A percentile compares a stretch with the other conserved stretches of the same genome.
These are phyloP conservation scores for Hartigia nigra DNA, from an alignment of 2,888 invertebrate species.

Conservation along the genomic window DNA sequence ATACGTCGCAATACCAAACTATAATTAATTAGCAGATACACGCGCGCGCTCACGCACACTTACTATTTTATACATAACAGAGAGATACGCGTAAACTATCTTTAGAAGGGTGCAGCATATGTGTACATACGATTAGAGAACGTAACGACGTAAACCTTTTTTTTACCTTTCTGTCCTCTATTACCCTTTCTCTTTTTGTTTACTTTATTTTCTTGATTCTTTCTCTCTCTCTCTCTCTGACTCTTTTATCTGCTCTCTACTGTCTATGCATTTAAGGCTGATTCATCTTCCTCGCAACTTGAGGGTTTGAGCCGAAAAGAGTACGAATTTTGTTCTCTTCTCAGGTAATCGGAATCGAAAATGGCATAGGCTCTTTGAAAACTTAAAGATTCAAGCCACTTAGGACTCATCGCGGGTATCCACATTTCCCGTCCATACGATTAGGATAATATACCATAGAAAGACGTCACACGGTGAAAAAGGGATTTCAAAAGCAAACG, in stretches of 20 bases:
- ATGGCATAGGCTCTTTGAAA: background rate
- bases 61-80: slow-evolving; percentile 8
- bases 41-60: slow-evolving; percentile 16
- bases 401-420: background rate
- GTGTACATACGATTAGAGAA: background rate
- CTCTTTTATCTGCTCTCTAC: background rate
- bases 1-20: background rate
- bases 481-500: background rate
- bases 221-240: background rate
- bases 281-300: background rate
- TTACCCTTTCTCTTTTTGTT: background rate
- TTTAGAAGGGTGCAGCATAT: background rate
- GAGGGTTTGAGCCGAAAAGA: background rate
- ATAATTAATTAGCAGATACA: background rate
- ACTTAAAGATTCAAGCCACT: background rate
- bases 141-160: background rate
- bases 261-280: slow-evolving; percentile 6
- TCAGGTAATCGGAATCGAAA: background rate
- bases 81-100: background rate
- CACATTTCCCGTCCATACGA: background rate
- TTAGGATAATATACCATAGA: background rate
- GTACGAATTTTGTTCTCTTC: background rate
- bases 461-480: background rate
- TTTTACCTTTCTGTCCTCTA: background rate
- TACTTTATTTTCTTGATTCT: background rate